Base-by-base conservation (phyloP, 2,797 vertebrate genomes). In the Simalia tracyae region DNA sequence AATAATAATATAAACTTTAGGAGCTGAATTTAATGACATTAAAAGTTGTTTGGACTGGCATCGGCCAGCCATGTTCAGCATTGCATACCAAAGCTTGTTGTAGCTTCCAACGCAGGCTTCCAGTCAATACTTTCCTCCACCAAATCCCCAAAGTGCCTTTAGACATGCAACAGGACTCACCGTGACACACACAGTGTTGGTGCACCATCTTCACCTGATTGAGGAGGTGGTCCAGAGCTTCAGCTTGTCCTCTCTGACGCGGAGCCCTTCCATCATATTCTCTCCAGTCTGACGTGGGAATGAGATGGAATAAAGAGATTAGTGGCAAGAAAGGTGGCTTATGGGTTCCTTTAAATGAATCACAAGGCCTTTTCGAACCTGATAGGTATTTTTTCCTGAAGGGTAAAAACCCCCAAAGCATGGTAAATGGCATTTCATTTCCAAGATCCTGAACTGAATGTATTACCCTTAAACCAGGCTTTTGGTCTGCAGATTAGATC, bases 191-290 rank as follows among this genome's bases (percentile, higher is more conserved):
- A 9, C 98, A 99, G 95, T 98, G 97, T 93, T 98, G 98, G 94
- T 99, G 98, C 86, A 97, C 96, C 0, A 98, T 98, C 96, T 99
- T 99, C 96, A 99, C 98, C 95, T 98, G 98, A 42, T 96, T 96
- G 19, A 99, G 97, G 1, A 99, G 97, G 89, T 98, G 98, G 94
- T 99, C 98, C 72, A 99, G 96, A 9, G 98, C 98, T 95, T 98
- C 98, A 24, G 98, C 98, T 95, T 98, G 98, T 84, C 98, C 98
- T 92, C 97, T 97, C 89, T 98, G 97, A 59, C 98, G 97, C 0
- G 98, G 98, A 0, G 97, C 95, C 0, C 98, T 97, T 5, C 98
- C 98, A 0, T 99, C 98, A 0, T 98, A 97, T 87, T 98, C 98
- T 90, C 98, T 97, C 98, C 98, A 99, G 96, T 98, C 98, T 99